Evolutionary conservation across 1,140 invertebrate species (phyloP).

Genomic region (Geopemphigus sp.): DNA sequence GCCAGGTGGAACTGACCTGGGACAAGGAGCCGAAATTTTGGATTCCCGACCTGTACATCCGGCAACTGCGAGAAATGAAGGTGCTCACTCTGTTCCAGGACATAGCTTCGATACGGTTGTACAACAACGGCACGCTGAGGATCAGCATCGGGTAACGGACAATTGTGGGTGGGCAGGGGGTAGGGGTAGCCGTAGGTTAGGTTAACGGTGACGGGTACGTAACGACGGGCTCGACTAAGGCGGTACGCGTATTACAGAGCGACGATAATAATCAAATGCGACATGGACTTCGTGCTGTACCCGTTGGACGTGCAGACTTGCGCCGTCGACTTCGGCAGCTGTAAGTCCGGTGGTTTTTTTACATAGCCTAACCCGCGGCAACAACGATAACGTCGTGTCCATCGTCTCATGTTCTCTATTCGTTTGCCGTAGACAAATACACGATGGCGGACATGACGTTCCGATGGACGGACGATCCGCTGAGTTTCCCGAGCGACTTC

Average conservation of each 20-base stretch:
- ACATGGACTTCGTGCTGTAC: conserved; percentile 64
- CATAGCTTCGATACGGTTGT: conserved; percentile 61
- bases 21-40: conserved; percentile 56
- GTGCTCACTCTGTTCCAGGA: conserved; percentile 62
- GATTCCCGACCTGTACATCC: conserved; percentile 63
- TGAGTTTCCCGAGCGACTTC: conserved; percentile 59
- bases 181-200: no score
- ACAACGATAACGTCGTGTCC: no score
- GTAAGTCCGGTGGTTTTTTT: conserved; percentile 58
- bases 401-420: no score
- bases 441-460: conserved; percentile 61
- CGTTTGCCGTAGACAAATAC: conserved; percentile 59
- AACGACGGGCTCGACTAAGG: no score
- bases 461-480: conserved; percentile 60
- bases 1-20: conserved; percentile 55
- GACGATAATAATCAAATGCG: conserved; percentile 63
- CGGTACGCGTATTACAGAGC: conserved; percentile 57
- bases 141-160: conserved; percentile 62
- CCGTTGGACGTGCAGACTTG: conserved; percentile 64
- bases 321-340: conserved; percentile 63
- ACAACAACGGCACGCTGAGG: conserved; percentile 61
- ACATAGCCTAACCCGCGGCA: no score
- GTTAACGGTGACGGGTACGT: no score
- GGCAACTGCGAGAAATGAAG: conserved; percentile 62
- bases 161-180: no score